Base-by-base conservation (phyloP, 2,113 vertebrate species). In the Tyto alba region DNA sequence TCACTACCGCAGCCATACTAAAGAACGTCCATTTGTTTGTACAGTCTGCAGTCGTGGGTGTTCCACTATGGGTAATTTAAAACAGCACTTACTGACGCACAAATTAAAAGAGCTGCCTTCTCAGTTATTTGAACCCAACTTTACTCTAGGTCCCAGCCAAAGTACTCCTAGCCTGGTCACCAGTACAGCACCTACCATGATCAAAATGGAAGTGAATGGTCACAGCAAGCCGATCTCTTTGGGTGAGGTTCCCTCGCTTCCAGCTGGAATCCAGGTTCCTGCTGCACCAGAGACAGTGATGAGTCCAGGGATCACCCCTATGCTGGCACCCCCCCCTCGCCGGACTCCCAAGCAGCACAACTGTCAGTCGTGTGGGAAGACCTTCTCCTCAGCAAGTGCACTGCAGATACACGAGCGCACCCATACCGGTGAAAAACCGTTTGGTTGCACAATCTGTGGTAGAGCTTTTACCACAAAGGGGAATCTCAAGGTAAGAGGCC, bases 301-400 rank as follows among this genome's bases (percentile, higher is more conserved):
- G 98, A 99, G 98, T 96, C 98, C 99, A 30, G 98, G 98, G 97
- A 98, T 99, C 85, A 98, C 99, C 69, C 99, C 99, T 87, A 99
- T 99, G 99, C 98, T 99, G 98, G 99, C 99, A 79, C 99, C 99
- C 30, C 99, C 99, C 4, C 99, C 99, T 34, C 98, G 99, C 89
- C 99, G 99, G 96, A 99, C 99, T 62, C 99, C 99, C 90, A 99
- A 99, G 98, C 99, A 99, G 98, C 99, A 99, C 98, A 99, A 99
- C 99, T 99, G 99, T 98, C 99, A 99, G 84, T 99, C 99, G 0
- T 99, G 99, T 47, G 99, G 99, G 97, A 99, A 99, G 98, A 99
- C 99, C 98, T 99, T 99, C 97, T 99, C 99, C 76, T 99, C 99
- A 38, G 99, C 99, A 97, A 99, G 99, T 81, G 99, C 99, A 94